Evolutionary conservation across 2,113 vertebrate genomes (phyloP).

Genomic region (Cyrtonyx montezumae): DNA sequence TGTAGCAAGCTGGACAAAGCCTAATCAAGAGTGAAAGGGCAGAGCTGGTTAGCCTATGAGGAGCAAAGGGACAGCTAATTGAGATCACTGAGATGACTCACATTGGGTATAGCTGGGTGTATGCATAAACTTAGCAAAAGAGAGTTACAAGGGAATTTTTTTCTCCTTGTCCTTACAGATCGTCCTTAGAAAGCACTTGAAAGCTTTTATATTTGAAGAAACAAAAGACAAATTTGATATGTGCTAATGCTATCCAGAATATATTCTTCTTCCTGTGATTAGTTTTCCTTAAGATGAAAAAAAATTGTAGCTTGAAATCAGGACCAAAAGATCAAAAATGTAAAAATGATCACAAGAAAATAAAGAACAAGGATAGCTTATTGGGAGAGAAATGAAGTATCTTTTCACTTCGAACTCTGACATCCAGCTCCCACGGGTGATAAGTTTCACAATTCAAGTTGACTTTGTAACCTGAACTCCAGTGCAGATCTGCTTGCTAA

Average conservation of each 20-base stretch:
- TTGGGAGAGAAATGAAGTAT: background rate
- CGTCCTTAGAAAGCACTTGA: background rate
- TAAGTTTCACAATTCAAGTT: background rate
- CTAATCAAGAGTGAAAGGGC: background rate
- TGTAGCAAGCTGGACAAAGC: background rate
- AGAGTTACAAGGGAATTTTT: background rate
- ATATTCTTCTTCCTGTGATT: background rate
- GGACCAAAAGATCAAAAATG: background rate
- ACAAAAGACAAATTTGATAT: background rate
- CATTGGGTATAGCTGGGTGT: accelerated
- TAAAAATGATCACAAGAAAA: background rate
- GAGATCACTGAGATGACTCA: background rate
- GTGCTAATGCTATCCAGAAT: background rate
- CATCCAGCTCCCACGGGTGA: background rate
- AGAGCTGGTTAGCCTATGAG: background rate
- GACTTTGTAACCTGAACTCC: background rate
- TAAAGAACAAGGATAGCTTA: background rate
- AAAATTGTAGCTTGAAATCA: background rate
- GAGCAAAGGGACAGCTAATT: background rate
- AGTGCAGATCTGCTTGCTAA: background rate
- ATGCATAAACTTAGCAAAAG: background rate
- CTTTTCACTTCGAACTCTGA: background rate
- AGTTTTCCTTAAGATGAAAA: constrained; percentile 8
- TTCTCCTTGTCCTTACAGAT: background rate
- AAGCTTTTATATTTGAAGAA: background rate